Conservation (phyloP, 2,888 invertebrate species). For the Drosophila peninsularis region DNA sequence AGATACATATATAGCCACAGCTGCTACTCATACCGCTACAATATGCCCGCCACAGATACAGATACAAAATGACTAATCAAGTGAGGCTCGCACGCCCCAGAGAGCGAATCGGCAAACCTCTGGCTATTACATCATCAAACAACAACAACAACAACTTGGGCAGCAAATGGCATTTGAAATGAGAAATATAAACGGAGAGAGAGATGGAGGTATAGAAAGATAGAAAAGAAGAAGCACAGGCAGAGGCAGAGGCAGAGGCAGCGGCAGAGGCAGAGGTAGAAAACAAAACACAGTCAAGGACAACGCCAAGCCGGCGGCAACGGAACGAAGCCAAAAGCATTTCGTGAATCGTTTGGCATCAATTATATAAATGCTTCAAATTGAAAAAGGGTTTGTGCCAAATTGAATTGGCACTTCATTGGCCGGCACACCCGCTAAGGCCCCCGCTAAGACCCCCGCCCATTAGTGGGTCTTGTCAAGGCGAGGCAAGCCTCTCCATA, state of each 20-base stretch:
- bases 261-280: background rate
- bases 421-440: background rate
- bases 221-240: background rate
- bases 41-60: constrained; percentile 18
- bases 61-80: constrained; percentile 50
- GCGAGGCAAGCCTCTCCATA: background rate
- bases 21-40: background rate
- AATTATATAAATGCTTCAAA: constrained; percentile 29
- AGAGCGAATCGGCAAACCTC: constrained; percentile 28
- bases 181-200: background rate
- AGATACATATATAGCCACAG: too few relatives aligned
- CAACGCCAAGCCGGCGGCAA: constrained; percentile 59
- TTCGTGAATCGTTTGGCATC: constrained; percentile 15
- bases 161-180: constrained; percentile 3
- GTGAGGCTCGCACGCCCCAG: constrained; percentile 23
- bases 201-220: background rate
- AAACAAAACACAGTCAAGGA: constrained; percentile 44
- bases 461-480: background rate
- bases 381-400: constrained; percentile 28
- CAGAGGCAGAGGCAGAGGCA: background rate
- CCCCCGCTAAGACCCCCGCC: background rate
- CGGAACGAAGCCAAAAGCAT: constrained; percentile 25
- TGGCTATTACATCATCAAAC: constrained; percentile 54
- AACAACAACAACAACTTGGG: background rate
- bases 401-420: constrained; percentile 40